Conservation (phyloP, 2,797 vertebrate species). For the Rhinoraja longicauda region DNA sequence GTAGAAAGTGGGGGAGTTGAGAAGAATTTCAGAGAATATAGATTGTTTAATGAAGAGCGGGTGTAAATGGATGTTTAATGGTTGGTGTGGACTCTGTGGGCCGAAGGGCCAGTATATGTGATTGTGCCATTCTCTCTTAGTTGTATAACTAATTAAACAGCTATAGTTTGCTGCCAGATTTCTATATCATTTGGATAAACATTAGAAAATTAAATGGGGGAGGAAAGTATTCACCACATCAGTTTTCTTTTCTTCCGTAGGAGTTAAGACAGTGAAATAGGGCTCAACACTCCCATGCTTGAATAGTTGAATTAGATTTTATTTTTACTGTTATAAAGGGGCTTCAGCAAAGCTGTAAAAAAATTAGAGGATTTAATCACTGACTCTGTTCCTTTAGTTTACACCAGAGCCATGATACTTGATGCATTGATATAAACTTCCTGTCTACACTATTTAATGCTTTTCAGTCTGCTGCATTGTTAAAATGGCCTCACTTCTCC, state of each 20-base stretch:
- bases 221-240: neutral
- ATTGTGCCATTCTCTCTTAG: too few relatives aligned
- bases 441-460: neutral
- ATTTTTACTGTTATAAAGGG: neutral
- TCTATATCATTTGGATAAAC: neutral
- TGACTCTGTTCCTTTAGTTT: neutral
- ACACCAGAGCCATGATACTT: neutral
- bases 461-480: neutral
- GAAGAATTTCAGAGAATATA: too few relatives aligned
- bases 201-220: slow-evolving; percentile 8
- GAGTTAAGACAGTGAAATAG: neutral
- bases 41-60: too few relatives aligned
- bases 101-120: too few relatives aligned
- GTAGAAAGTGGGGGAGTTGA: too few relatives aligned
- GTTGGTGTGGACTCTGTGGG: too few relatives aligned
- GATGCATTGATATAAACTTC: neutral
- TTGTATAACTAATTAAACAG: too few relatives aligned
- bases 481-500: neutral
- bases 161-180: neutral
- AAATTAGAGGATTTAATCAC: neutral
- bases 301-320: neutral
- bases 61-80: too few relatives aligned
- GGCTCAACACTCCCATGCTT: neutral
- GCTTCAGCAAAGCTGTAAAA: neutral
- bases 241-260: neutral